Base-by-base conservation (phyloP, 2,888 invertebrate genomes). In the Pyrocoelia pectoralis region DNA sequence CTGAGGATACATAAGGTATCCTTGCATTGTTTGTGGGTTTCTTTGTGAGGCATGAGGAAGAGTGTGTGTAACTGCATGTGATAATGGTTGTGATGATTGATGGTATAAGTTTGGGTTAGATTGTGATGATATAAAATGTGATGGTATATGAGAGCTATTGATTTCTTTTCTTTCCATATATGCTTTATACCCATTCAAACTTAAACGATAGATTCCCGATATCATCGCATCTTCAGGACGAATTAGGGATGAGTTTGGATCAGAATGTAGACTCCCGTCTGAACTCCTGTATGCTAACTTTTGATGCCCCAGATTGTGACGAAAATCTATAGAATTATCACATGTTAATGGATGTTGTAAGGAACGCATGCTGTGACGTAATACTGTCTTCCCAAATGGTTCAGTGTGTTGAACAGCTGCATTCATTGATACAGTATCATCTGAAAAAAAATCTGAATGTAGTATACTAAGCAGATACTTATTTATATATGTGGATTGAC, bases 341-440 rank as follows among this genome's bases (percentile, higher is more conserved):
- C 69, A 68, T 38, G 69, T 70, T 61, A 72, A 57, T 53, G 73
- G 73, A 60, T 77, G 76, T 56, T 78, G 77, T 28, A 75, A 56
- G 5, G 79, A 79, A 48, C 79, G 68, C 70, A 78, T 71, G 66
- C 79, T 80, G 51, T 80, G 79, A n/a, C 79, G 71, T 29, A 76
- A 64, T 38, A 76, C 75, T 4, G 74, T 69, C 68, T 79, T 80
- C 8, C 68, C 69, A 61, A 79, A 79, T 9, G 76, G 71, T 41
- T 78, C 79, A 54, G 70, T 71, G 46, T 57, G 56, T 41, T 58
- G 56, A 54, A 72, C 66, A 62, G 67, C 76, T 46, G 77, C 72
- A 54, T 71, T 74, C 66, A 80, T 61, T n/a, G 79, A 80, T 48
- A 79, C 68, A 33, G 74, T 74, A 67, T 80, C 79, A 65, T 77